A percentile compares a stretch with the other conserved stretches of the same genome.
Evolutionary conservation across 2,888 invertebrate species (phyloP).

Genomic region (Therioaphis trifolii): DNA sequence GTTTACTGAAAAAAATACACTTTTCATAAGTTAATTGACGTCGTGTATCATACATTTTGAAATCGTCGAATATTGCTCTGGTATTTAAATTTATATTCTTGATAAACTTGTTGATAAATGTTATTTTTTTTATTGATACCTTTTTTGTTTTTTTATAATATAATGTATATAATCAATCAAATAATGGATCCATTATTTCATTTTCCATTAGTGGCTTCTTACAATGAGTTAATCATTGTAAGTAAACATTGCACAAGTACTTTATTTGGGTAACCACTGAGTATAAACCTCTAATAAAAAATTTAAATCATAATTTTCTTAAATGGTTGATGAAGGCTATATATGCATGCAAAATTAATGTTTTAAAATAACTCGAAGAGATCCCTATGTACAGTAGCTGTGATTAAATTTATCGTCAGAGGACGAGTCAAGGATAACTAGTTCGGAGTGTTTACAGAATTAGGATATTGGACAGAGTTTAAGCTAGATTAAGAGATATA

Average conservation of each 20-base stretch:
- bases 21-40: too few relatives aligned
- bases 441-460: slow-evolving; percentile 15
- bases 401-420: slow-evolving; percentile 16
- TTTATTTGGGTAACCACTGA: neutral
- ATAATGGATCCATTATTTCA: neutral
- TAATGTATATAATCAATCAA: too few relatives aligned
- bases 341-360: neutral
- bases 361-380: neutral
- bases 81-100: too few relatives aligned
- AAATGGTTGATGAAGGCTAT: neutral
- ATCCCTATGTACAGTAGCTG: slow-evolving; percentile 41
- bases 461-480: neutral
- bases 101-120: too few relatives aligned
- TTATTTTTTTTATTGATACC: too few relatives aligned
- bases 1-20: too few relatives aligned
- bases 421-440: slow-evolving; percentile 55
- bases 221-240: neutral
- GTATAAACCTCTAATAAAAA: neutral
- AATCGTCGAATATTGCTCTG: too few relatives aligned
- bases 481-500: neutral
- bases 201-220: neutral
- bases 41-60: too few relatives aligned
- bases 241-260: neutral
- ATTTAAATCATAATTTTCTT: slow-evolving; percentile 7
- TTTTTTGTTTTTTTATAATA: too few relatives aligned